Percentiles rank a stretch among this genome's conserved stretches.
These are phyloP conservation scores for Nymphalis polychloros DNA, from an alignment of 2,888 invertebrate genomes.

Conservation along the genomic window DNA sequence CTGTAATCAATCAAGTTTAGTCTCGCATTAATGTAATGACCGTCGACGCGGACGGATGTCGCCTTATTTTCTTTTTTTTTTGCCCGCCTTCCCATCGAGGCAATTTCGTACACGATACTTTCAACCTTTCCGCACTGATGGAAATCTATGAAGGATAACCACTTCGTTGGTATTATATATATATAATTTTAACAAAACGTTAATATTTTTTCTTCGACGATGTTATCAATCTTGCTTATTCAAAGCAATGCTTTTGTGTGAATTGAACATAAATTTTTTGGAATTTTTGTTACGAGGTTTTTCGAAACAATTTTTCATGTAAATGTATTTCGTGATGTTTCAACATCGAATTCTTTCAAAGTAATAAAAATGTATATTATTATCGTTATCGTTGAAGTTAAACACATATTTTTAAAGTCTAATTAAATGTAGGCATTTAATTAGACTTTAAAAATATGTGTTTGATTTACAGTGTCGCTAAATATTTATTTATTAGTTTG, in stretches of 20 bases:
- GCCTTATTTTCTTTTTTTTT: constrained; percentile 73
- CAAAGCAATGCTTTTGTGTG: constrained; percentile 36
- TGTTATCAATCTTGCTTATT: constrained; percentile 34
- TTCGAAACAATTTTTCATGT: neutral
- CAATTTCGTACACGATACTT: constrained; percentile 74
- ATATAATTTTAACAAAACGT: constrained; percentile 34
- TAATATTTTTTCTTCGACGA: constrained; percentile 28
- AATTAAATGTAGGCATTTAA: too few relatives aligned
- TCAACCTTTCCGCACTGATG: constrained; percentile 71
- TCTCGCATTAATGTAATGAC: constrained; percentile 81
- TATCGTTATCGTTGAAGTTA: too few relatives aligned
- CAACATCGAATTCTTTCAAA: too few relatives aligned
- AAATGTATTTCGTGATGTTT: neutral
- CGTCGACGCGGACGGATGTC: constrained; percentile 75
- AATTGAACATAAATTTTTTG: constrained; percentile 32
- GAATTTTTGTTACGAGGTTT: neutral
- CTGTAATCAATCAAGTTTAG: constrained; percentile 80
- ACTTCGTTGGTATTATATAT: constrained; percentile 47
- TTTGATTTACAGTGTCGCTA: too few relatives aligned
- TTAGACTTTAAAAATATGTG: too few relatives aligned
- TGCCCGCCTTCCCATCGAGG: constrained; percentile 50
- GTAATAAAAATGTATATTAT: too few relatives aligned
- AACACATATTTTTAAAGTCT: too few relatives aligned
- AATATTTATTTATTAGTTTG: too few relatives aligned
- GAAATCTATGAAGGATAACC: constrained; percentile 75